phyloP scores from a whole-genome alignment of 2,888 invertebrate species.

The Drosophila macrothrix region DNA sequence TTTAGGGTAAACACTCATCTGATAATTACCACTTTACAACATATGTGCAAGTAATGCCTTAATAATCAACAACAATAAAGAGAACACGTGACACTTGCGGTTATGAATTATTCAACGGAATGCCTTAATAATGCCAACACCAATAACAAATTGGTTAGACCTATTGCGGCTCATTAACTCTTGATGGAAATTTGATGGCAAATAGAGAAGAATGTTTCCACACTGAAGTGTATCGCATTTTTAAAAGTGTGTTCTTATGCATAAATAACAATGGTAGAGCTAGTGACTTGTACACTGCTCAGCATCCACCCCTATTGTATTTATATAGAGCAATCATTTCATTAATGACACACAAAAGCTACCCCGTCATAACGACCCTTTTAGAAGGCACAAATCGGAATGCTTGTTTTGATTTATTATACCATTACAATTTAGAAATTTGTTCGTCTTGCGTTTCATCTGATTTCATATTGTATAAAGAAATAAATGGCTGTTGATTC shows the following conservation, averaged over 20 bases:
- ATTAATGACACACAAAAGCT: constrained; percentile 49
- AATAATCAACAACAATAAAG: constrained; percentile 61
- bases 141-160: constrained; percentile 66
- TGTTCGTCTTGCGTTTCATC: constrained; percentile 37
- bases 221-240: constrained; percentile 37
- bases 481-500: constrained; percentile 30
- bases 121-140: constrained; percentile 32
- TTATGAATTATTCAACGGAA: constrained; percentile 58
- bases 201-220: constrained; percentile 29
- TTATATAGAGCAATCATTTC: constrained; percentile 64
- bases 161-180: constrained; percentile 82
- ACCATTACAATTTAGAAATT: constrained; percentile 61
- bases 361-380: constrained; percentile 68
- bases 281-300: constrained; percentile 2
- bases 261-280: constrained; percentile 16
- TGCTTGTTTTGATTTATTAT: constrained; percentile 59
- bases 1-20: constrained; percentile 27
- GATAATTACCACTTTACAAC: constrained; percentile 39
- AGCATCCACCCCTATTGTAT: constrained; percentile 70
- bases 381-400: constrained; percentile 40
- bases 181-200: constrained; percentile 70
- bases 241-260: constrained; percentile 27
- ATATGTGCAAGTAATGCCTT: constrained; percentile 71
- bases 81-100: constrained; percentile 75
- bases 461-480: constrained; percentile 47